Evolutionary conservation across 2,888 invertebrate species (phyloP).

Genomic region (Andrena dorsata): DNA sequence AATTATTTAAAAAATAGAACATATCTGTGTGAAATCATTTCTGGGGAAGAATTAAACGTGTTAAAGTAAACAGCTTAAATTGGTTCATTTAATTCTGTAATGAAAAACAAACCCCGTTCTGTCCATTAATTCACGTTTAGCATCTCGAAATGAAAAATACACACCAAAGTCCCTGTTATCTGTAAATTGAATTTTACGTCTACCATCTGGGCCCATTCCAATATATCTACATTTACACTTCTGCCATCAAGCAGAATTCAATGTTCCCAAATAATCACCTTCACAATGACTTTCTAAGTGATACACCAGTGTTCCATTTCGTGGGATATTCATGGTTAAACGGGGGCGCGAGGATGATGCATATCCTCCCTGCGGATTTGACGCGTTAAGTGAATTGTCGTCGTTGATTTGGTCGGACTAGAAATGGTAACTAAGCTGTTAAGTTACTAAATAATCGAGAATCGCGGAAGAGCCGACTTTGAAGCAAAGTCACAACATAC

Average conservation of each 20-base stretch:
- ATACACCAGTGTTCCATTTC: conserved; percentile 45
- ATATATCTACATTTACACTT: conserved; percentile 47
- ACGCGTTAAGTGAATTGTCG: conserved; percentile 56
- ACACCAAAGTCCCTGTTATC: neutral
- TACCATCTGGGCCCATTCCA: conserved; percentile 13
- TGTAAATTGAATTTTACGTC: conserved; percentile 22
- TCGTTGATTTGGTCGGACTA: conserved; percentile 66
- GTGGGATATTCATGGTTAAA: conserved; percentile 29
- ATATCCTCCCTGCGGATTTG: conserved; percentile 31
- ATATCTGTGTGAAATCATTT: too few relatives aligned
- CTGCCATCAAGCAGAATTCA: conserved; percentile 49
- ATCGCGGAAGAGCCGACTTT: conserved; percentile 29
- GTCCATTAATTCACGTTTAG: too few relatives aligned
- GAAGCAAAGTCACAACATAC: conserved; percentile 52
- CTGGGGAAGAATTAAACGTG: too few relatives aligned
- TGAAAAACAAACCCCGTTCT: too few relatives aligned
- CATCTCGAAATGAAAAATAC: too few relatives aligned
- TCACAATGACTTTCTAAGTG: conserved; percentile 58
- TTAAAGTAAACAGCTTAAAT: too few relatives aligned
- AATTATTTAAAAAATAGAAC: too few relatives aligned
- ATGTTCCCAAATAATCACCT: conserved; percentile 57
- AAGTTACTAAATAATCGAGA: conserved; percentile 69
- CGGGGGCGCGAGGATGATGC: conserved; percentile 24
- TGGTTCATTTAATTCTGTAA: too few relatives aligned
- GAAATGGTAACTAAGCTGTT: conserved; percentile 70